These are phyloP conservation scores for Pimpla rufipes DNA, from an alignment of 2,888 invertebrate species.

Conservation along the genomic window DNA sequence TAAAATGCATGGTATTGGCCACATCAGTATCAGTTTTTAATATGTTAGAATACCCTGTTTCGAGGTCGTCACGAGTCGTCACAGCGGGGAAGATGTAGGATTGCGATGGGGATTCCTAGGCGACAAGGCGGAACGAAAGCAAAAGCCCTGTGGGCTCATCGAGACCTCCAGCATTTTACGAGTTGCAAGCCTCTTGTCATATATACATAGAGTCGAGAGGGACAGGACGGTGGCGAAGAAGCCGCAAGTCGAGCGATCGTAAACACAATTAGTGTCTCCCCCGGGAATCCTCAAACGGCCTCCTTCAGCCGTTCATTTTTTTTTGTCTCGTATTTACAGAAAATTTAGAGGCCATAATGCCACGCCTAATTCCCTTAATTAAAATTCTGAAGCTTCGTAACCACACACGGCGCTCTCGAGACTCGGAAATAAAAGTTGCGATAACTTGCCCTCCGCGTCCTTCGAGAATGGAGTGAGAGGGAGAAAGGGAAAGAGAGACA, in stretches of 20 bases:
- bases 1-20: too few relatives aligned
- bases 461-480: neutral
- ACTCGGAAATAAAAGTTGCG: slow-evolving; percentile 60
- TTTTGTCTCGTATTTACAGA: slow-evolving; percentile 75
- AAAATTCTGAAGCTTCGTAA: slow-evolving; percentile 79
- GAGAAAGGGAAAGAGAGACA: slow-evolving; percentile 42
- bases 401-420: slow-evolving; percentile 69
- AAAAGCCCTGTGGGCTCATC: slow-evolving; percentile 2
- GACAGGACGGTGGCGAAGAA: slow-evolving; percentile 51
- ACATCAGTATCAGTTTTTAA: neutral
- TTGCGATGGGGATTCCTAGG: slow-evolving; percentile 35
- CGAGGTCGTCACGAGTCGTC: slow-evolving; percentile 8
- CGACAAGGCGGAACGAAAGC: slow-evolving; percentile 25
- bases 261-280: slow-evolving; percentile 81
- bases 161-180: slow-evolving; percentile 51
- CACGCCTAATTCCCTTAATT: slow-evolving; percentile 81
- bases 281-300: slow-evolving; percentile 68
- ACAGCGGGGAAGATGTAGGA: slow-evolving; percentile 25
- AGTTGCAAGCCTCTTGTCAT: slow-evolving; percentile 46
- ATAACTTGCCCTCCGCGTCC: slow-evolving; percentile 27
- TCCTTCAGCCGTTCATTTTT: slow-evolving; percentile 59
- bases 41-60: slow-evolving; percentile 41
- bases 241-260: slow-evolving; percentile 75
- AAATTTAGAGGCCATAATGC: slow-evolving; percentile 80
- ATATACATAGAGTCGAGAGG: slow-evolving; percentile 31